A percentile compares a stretch with the other conserved stretches of the same genome.
Evolutionary conservation across 30 jellyfish, hydroid and myxozoan species (phyloP).

Genomic region (Pelagia noctiluca): DNA sequence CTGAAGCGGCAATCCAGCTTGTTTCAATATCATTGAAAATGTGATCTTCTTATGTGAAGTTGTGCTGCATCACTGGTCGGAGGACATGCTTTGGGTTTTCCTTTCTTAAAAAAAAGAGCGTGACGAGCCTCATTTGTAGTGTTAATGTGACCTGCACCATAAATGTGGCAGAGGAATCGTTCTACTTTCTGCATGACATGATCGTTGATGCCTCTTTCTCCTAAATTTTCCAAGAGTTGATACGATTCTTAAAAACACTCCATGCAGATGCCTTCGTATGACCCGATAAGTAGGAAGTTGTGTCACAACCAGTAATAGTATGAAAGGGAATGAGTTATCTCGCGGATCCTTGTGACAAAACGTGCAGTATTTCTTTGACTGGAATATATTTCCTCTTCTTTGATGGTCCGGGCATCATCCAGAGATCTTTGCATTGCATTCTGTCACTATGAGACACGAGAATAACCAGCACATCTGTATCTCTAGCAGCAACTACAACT

Average conservation of each 20-base stretch:
- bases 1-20: constrained; percentile 4
- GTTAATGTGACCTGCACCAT: constrained; percentile 31
- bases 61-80: constrained; percentile 30
- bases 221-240: constrained; percentile 13
- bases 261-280: constrained; percentile 30
- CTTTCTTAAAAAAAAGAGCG: constrained; percentile 22
- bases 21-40: not conserved
- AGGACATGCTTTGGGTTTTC: constrained; percentile 28
- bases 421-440: constrained; percentile 20
- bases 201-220: constrained; percentile 32
- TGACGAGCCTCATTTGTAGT: constrained; percentile 30
- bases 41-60: constrained; percentile 9
- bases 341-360: constrained; percentile 1
- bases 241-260: not conserved
- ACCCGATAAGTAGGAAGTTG: constrained; percentile 25
- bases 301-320: constrained; percentile 5
- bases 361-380: constrained; percentile 43
- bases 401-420: constrained; percentile 35
- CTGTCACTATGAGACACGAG: constrained; percentile 43
- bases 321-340: constrained; percentile 20
- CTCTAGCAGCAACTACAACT: constrained; percentile 46
- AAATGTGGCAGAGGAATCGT: constrained; percentile 25
- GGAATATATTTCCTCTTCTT: constrained; percentile 20
- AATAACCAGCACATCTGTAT: constrained; percentile 34
- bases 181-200: constrained; percentile 11